Base-by-base conservation (phyloP, 2,888 invertebrate genomes). In the Endomychus coccineus region DNA sequence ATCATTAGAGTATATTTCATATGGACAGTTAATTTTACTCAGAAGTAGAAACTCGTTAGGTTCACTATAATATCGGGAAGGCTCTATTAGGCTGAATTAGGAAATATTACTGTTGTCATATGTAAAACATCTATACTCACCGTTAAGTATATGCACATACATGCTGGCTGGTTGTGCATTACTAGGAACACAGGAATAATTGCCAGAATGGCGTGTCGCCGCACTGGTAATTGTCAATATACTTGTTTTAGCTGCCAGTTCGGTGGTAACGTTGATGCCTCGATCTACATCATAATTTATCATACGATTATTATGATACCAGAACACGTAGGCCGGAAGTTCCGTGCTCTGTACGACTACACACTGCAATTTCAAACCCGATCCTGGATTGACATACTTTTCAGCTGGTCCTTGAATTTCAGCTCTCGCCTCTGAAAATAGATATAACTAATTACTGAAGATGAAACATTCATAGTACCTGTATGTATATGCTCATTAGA, bases 261-360 rank as follows among this genome's bases (percentile, higher is more conserved):
- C 86, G 4, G 86, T 86, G 40, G 85, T 87, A 35, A 90, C 89
- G 64, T 87, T 88, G 58, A 89, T 82, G 36, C 87, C 88, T 41
- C 83, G 77, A 58, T 88, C 88, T 25, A 74, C 74, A 68, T 90
- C 89, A 67, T 87, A 90, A 74, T 90, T 90, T 62, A 90, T 88
- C 89, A 90, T 89, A 48, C 87, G 78, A 59, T 83, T 83, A 68
- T 89, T 88, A 69, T 87, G 84, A 63, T 86, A 88, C 85, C 86
- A 85, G 66, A 85, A 85, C 33, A 89, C 80, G 62, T 83, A 89
- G 32, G 83, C 78, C 4, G 89, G 87, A 17, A 80, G 79, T 60
- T 88, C 87, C 0, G 88, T 89, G 35, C 87, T 86, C 56, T 86
- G 85, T 23, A 84, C 75, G 16, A 90, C 83, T 32, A 78, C 78